These are phyloP conservation scores for Coelopa frigida DNA, from an alignment of 1,140 invertebrate species.

Conservation along the genomic window DNA sequence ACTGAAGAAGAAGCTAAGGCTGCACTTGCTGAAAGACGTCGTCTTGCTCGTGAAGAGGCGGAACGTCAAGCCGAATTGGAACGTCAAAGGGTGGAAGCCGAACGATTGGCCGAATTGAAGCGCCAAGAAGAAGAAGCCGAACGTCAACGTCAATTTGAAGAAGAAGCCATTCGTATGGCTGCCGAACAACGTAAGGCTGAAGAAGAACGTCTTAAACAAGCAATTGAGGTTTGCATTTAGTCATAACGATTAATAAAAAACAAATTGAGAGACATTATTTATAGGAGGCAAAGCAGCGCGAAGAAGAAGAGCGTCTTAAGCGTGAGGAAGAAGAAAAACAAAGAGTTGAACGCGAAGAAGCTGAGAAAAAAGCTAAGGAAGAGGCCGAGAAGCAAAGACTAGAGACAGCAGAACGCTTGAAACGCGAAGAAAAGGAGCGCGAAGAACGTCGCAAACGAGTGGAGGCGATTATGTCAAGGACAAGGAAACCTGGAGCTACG, in stretches of 20 bases:
- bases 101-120: slow-evolving; percentile 65
- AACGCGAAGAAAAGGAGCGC: slow-evolving; percentile 73
- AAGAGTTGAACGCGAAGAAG: slow-evolving; percentile 68
- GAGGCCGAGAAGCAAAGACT: slow-evolving; percentile 70
- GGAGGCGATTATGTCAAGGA: slow-evolving; percentile 76
- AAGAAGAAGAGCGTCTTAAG: slow-evolving; percentile 56
- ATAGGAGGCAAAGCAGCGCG: slow-evolving; percentile 54
- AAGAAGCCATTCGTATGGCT: slow-evolving; percentile 63
- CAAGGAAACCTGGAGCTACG: slow-evolving; percentile 50
- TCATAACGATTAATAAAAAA: too few relatives aligned
- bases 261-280: neutral
- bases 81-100: slow-evolving; percentile 63
- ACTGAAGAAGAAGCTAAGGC: slow-evolving; percentile 87
- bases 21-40: slow-evolving; percentile 74
- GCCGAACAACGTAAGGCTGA: slow-evolving; percentile 64
- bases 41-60: slow-evolving; percentile 75
- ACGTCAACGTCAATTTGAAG: slow-evolving; percentile 66
- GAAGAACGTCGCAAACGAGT: slow-evolving; percentile 68
- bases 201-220: slow-evolving; percentile 63
- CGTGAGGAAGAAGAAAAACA: slow-evolving; percentile 61
- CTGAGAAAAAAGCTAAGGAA: slow-evolving; percentile 65
- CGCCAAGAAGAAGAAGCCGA: slow-evolving; percentile 79
- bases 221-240: too few relatives aligned
- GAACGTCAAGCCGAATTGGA: slow-evolving; percentile 79
- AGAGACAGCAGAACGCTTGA: slow-evolving; percentile 66